Evolutionary conservation across 1,140 invertebrate species (phyloP), one percentile per base, ranked within the genome.

Genomic region (Camponotus floridanus): DNA sequence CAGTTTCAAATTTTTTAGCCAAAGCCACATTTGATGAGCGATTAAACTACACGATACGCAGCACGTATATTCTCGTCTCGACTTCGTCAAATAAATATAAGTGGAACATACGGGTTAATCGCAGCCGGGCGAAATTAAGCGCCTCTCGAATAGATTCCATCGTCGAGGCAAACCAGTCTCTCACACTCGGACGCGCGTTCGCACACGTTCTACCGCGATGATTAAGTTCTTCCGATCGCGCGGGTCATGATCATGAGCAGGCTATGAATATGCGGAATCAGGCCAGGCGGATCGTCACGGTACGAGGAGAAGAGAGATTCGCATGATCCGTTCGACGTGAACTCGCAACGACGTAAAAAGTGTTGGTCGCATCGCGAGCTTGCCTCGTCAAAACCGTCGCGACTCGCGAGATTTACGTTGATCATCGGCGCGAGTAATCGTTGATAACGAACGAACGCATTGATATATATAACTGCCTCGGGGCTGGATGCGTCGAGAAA

Each of bases 221-320:
- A 90, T 90, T 89, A 87, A 90, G 88, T 88, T 86, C 85, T 89
- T 84, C 88, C 85, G 88, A 90, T 90, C 88, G 76, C 76, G 65
- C 71, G 76, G 88, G 59, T 90, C 87, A 86, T 84, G 88, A 89
- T 90, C 88, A 90, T 87, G 87, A 89, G 78, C 55, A 45, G 57
- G 57, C 65, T 65, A 85, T 67, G 87, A 73, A 83, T 87, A 70
- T 81, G 68, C 61, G 76, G 85, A 89, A 89, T 89, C 87, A 88
- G 88, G 88, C 83, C 88, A 89, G 79, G 76, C 87, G 64, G 57
- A 78, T 86, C 76, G 68, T 88, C 88, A 85, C 84, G 87, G 79
- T 57, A 48, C 65, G 33, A 9, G 31, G 45, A 70, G 57, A 51
- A 55, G 55, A 51, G 62, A 51, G 70, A 84, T 79, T 78, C 57